Base-by-base conservation (phyloP, 2,113 vertebrate species). In the Prinia subflava region DNA sequence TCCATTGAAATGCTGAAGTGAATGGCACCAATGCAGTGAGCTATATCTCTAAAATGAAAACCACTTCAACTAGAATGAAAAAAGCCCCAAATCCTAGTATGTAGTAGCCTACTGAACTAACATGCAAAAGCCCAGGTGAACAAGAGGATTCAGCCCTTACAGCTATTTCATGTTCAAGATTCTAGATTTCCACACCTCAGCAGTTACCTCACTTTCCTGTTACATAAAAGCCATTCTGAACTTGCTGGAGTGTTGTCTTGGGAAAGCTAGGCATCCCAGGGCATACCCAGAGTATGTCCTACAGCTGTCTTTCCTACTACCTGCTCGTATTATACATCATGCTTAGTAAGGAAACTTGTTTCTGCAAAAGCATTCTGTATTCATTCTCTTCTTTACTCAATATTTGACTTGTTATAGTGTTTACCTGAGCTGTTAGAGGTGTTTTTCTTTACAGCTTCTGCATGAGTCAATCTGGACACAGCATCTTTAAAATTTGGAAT, bases 401-500 rank as follows among this genome's bases (percentile, higher is more conserved):
- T 39, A 59, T 67, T 12, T 9, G 5, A 8, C 15, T 89, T 13
- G 5, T 3, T 27, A 9, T 31, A 56, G 13, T 44, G 42, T 28
- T 82, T 35, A 50, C 28, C 37, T 33, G 56, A 79, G 25, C 25
- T 75, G 33, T 57, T 46, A 25, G 49, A 41, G 31, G 4, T 44
- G 46, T 4, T 65, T 6, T 46, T 82, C 46, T 14, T 62, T 75
- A 44, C 31, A 70, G 8, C 3, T 57, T 90, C 46, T 87, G 8
- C 41, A 30, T 19, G 27, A 74, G 24, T 62, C 3, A 0, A 0
- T 53, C 18, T 62, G 35, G 31, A 74, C 33, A 50, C 1, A 7
- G 2, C n/a, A 65, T 30, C 44, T 56, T 28, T 37, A 27, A 85
- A 82, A 83, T 64, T 9, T 42, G 44, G 11, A 27, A n/a, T 71